Evolutionary conservation across 2,888 invertebrate genomes (phyloP).

Genomic region (Onchidella celtica): DNA sequence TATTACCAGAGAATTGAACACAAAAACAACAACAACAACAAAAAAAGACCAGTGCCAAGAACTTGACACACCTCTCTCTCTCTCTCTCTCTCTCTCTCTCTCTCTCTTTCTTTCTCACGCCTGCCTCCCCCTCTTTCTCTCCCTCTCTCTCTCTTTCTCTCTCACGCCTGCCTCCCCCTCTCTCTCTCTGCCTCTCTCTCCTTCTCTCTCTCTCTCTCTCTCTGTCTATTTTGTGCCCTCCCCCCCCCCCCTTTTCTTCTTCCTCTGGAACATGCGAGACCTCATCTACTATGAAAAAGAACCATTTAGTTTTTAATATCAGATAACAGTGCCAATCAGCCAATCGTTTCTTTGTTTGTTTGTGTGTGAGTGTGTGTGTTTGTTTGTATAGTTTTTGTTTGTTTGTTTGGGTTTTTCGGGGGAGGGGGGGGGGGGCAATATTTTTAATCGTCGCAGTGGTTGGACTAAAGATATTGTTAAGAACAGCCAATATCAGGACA

Average conservation of each 20-base stretch:
- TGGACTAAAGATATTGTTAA: too few species aligned
- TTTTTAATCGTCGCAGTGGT: too few species aligned
- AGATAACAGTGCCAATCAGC: background rate
- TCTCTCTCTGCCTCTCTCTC: background rate
- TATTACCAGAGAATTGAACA: too few species aligned
- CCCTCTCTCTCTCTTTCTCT: background rate
- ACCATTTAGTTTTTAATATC: background rate
- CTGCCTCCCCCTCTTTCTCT: background rate
- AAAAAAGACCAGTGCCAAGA: too few species aligned
- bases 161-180: background rate
- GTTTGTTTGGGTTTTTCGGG: background rate
- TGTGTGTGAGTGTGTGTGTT: background rate
- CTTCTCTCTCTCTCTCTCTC: background rate
- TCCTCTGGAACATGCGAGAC: too few species aligned
- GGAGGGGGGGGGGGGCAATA: too few species aligned
- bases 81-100: slow-evolving; percentile 19
- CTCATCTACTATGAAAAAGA: too few species aligned
- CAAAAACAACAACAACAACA: too few species aligned
- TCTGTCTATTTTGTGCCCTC: slow-evolving; percentile 1
- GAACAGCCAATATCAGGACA: too few species aligned
- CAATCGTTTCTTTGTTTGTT: background rate
- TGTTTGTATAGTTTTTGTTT: background rate
- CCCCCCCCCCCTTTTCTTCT: too few species aligned
- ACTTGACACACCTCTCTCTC: too few species aligned
- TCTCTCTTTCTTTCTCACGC: too few species aligned